Evolutionary conservation across 2,888 invertebrate species (phyloP).

Genomic region (Pterostichus madidus): DNA sequence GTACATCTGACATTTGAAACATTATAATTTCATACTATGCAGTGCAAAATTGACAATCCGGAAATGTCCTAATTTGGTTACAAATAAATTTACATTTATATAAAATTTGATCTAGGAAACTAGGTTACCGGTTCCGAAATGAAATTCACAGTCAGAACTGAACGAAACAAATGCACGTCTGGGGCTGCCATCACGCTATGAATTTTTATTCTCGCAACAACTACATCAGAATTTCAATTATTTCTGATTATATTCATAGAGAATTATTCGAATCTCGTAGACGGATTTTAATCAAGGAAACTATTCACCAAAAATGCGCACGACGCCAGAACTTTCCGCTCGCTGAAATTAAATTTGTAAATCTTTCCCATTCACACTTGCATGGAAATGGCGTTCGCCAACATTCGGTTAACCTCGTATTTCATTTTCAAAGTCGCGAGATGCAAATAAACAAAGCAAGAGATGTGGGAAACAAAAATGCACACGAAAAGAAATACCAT

Average conservation of each 20-base stretch:
- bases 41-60: background rate
- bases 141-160: constrained; percentile 12
- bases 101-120: constrained; percentile 34
- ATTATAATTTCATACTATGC: too few species aligned
- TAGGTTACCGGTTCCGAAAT: constrained; percentile 23
- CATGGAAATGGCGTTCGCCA: constrained; percentile 10
- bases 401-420: constrained; percentile 23
- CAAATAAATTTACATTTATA: constrained; percentile 44
- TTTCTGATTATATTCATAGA: constrained; percentile 57
- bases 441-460: constrained; percentile 47
- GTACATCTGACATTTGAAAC: too few species aligned
- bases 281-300: constrained; percentile 53
- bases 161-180: constrained; percentile 46
- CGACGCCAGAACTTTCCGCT: background rate
- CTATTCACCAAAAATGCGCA: constrained; percentile 42
- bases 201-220: constrained; percentile 53
- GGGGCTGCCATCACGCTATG: constrained; percentile 38
- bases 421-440: constrained; percentile 15
- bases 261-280: constrained; percentile 19
- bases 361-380: constrained; percentile 39
- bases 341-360: constrained; percentile 35
- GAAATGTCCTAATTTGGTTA: constrained; percentile 16
- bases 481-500: constrained; percentile 22
- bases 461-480: constrained; percentile 11
- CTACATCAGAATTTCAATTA: constrained; percentile 54